These are phyloP conservation scores for Dicerorhinus sumatrensis DNA, from an alignment of 2,113 vertebrate genomes.

Conservation along the genomic window DNA sequence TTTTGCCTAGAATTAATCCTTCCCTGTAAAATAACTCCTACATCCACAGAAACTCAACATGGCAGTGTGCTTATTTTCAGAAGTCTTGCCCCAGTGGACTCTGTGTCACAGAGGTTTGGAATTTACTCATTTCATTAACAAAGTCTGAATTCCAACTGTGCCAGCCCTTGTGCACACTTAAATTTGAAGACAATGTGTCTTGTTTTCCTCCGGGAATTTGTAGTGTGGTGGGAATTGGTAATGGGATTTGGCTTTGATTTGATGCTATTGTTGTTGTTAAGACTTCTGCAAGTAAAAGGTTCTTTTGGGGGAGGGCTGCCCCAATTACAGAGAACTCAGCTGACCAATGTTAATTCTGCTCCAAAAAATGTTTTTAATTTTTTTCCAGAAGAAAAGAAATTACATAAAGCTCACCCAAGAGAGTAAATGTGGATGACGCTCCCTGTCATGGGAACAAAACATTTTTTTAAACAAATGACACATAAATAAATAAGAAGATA, in stretches of 20 bases:
- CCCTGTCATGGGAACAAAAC: background rate
- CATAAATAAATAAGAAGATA: background rate
- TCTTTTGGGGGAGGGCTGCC: background rate
- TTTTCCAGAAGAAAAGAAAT: conserved; percentile 46
- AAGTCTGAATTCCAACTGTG: conserved; percentile 52
- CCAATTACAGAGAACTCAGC: conserved; percentile 24
- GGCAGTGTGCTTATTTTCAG: conserved; percentile 47
- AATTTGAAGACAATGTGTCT: background rate
- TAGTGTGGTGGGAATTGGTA: background rate
- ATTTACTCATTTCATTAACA: conserved; percentile 61
- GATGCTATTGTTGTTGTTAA: conserved; percentile 45
- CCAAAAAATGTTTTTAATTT: conserved; percentile 53
- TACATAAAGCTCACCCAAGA: conserved; percentile 42
- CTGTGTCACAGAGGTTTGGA: conserved; percentile 35
- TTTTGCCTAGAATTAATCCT: conserved; percentile 18
- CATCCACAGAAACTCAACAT: background rate
- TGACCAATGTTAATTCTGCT: background rate
- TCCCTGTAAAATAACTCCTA: background rate
- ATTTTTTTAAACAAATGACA: conserved; percentile 19
- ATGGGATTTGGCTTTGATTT: conserved; percentile 48
- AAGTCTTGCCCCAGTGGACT: background rate
- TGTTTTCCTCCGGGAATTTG: conserved; percentile 41
- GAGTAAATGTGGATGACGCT: background rate
- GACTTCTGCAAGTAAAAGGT: background rate
- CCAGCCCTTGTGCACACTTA: background rate